Conservation (phyloP, 1,140 invertebrate genomes). For the Drosophila nikananu region DNA sequence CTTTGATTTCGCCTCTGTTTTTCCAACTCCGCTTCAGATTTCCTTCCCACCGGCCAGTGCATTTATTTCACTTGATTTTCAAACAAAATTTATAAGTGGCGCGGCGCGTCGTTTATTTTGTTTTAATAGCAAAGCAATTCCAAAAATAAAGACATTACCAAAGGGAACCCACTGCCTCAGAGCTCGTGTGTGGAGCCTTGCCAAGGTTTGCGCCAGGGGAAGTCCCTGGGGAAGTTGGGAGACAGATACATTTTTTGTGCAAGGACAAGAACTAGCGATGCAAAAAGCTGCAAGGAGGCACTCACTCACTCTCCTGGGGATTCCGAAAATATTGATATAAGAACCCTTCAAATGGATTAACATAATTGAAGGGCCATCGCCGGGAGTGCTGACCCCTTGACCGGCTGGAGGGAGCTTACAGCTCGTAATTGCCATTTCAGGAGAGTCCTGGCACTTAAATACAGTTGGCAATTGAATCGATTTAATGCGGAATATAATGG, state of each 20-base stretch:
- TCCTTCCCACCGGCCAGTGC: constrained; percentile 24
- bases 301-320: background rate
- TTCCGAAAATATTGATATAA: constrained; percentile 39
- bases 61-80: constrained; percentile 66
- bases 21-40: constrained; percentile 31
- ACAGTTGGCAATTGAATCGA: constrained; percentile 18
- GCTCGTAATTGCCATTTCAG: constrained; percentile 36
- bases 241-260: constrained; percentile 5
- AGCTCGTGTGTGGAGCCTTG: constrained; percentile 7
- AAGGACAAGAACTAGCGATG: background rate
- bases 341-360: constrained; percentile 39
- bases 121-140: constrained; percentile 68
- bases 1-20: constrained; percentile 14
- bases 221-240: background rate
- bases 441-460: constrained; percentile 22
- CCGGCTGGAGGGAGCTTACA: constrained; percentile 3
- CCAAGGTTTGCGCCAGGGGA: constrained; percentile 32
- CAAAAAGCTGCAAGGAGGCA: constrained; percentile 8
- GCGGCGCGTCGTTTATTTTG: constrained; percentile 63
- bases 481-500: constrained; percentile 15
- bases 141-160: constrained; percentile 54
- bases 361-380: constrained; percentile 34
- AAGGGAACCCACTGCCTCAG: constrained; percentile 4
- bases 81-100: constrained; percentile 67
- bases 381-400: constrained; percentile 31